These are phyloP conservation scores for Acanthococcus lagerstroemiae DNA, from an alignment of 2,888 invertebrate species.

Conservation along the genomic window DNA sequence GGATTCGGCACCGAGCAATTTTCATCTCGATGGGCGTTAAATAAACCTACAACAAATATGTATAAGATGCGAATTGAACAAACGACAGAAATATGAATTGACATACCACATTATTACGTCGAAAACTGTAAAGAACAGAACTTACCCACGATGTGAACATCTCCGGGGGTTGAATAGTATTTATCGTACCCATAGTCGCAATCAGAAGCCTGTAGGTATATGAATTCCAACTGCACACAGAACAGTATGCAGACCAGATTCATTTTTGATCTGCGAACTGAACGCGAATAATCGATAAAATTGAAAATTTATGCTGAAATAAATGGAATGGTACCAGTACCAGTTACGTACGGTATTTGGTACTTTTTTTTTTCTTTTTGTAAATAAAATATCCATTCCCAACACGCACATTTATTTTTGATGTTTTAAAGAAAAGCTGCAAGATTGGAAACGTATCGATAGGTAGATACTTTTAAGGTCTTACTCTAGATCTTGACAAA, in stretches of 20 bases:
- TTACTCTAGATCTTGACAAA: too few species aligned
- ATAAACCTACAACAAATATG: constrained; percentile 13
- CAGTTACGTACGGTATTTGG: neutral
- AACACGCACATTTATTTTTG: too few species aligned
- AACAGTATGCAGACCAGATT: neutral
- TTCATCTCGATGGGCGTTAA: constrained; percentile 37
- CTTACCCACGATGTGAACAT: constrained; percentile 25
- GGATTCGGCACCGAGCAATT: constrained; percentile 42
- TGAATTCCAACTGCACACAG: neutral
- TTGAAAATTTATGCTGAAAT: neutral
- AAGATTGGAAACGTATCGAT: too few species aligned
- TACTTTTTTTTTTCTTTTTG: neutral
- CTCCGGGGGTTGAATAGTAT: constrained; percentile 23
- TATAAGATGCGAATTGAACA: too few species aligned
- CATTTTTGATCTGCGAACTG: constrained; percentile 1
- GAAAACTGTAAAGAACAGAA: neutral
- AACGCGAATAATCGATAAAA: constrained; percentile 1
- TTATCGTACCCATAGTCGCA: constrained; percentile 2
- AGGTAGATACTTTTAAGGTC: too few species aligned
- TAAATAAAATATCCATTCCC: too few species aligned
- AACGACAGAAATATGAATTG: too few species aligned
- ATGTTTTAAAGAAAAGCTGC: too few species aligned
- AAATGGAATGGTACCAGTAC: neutral
- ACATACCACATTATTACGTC: too few species aligned
- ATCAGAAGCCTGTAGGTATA: neutral